Base-by-base conservation (phyloP, 2,888 invertebrate genomes). In the Apotomis betuletana region DNA sequence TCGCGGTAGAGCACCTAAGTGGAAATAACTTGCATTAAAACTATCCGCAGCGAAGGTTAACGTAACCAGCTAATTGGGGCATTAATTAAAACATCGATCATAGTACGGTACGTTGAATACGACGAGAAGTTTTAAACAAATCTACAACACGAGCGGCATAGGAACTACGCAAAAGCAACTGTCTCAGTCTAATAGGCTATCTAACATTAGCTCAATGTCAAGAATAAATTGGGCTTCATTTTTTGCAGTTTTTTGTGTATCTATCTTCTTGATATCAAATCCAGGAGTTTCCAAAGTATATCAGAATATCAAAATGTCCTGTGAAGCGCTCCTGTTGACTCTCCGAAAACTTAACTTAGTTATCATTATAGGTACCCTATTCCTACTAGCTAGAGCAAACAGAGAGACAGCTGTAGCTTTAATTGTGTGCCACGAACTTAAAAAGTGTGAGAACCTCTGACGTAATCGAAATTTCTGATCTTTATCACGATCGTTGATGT, bases 41-140 rank as follows among this genome's bases (percentile, higher is more conserved):
- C 57, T 63, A 72, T 68, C 75, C 75, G 60, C 57, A 58, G 65
- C 74, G 76, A 79, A 79, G 77, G 80, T 74, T 74, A 74, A 64
- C 69, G 78, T 80, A 83, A 84, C 81, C 82, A 80, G 77, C 76
- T 83, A 83, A 82, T 75, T 79, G 77, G 80, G 78, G 79, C 81
- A 76, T 80, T 82, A 80, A 84, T 84, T 83, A 83, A 82, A 75
- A 81, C 79, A 83, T 83, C 79, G 79, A 83, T 85, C 83, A 81
- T 76, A 69, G 38, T 64, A 74, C 67, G 70, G 74, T 74, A 75
- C 75, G 70, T 67, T 72, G 70, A 52, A 46, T 58, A 58, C 59
- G 51, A 41, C 41, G 27, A 60, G 41, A 38, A 27, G 27, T 46
- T 51, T 63, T 38, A 57, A 13, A 54, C 12, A 38, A 10, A 67